Conservation (phyloP, 2,888 invertebrate genomes). For the Eupithecia insigniata region DNA sequence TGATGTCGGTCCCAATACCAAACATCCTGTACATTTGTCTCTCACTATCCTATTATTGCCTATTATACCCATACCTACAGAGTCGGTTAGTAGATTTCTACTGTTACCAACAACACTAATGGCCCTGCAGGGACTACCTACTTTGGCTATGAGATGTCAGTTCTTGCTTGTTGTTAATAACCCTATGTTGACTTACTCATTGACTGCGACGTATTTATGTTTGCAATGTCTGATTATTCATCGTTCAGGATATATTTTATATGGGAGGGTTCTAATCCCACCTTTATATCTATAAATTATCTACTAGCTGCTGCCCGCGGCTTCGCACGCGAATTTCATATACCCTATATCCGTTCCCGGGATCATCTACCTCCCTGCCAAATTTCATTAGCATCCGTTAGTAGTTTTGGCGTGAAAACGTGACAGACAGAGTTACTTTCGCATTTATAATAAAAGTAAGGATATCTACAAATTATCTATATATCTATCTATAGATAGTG, state of each 20-base stretch:
- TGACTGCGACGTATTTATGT: not conserved
- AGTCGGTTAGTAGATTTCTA: not conserved
- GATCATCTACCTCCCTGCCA: too few relatives aligned
- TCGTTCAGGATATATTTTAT: not conserved
- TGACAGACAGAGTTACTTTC: too few relatives aligned
- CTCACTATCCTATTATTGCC: not conserved
- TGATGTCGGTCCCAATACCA: too few relatives aligned
- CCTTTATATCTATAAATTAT: too few relatives aligned
- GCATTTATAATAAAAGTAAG: too few relatives aligned
- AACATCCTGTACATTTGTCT: too few relatives aligned
- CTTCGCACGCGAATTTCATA: too few relatives aligned
- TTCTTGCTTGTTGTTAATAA: slow-evolving; percentile 7
- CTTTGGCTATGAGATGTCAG: not conserved
- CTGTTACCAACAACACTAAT: not conserved
- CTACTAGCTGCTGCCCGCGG: too few relatives aligned
- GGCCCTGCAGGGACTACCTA: not conserved
- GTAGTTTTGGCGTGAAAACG: too few relatives aligned
- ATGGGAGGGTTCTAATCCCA: not conserved
- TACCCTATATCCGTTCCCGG: too few relatives aligned
- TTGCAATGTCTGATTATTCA: slow-evolving; percentile 1
- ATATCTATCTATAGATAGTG: not conserved
- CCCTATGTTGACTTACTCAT: not conserved
- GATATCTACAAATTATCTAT: too few relatives aligned
- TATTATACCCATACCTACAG: not conserved
- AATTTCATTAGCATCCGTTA: too few relatives aligned